Base-by-base conservation (phyloP, 1,140 invertebrate species). In the Melipona quadrifasciata region DNA sequence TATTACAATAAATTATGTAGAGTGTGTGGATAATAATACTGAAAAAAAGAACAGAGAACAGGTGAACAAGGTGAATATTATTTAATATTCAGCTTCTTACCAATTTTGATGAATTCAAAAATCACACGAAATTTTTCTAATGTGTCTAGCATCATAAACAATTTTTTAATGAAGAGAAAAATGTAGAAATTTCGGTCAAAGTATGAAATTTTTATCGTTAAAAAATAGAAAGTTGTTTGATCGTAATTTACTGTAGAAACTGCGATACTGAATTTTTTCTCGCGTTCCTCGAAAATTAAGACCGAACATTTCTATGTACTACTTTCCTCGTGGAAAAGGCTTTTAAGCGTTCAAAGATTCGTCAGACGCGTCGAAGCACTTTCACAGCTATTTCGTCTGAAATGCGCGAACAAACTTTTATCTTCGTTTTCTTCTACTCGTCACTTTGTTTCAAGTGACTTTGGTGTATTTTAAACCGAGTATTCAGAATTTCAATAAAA, bases 281-380 rank as follows among this genome's bases (percentile, higher is more conserved):
- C 17, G 21, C 2, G 10, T 34, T 10, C 10, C 17, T 34, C 5
- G 27, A 73, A 21, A 53, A 19, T 19, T 1, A 6, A 17, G 10
- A 51, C 6, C 17, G 8, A 27, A 12, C 10, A 1, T 53, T 31
- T 24, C 8, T 27, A 11, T 73, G 16, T 24, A 27, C 1, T 14
- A 39, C 19, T 34, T 6, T 11, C 19, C 27, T 73, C 31, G 5
- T 47, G 71, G n/a, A 31, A 11, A 17, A 73, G 17, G 68, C 51
- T 73, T 73, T 73, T 24, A 73, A 72, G n/a, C 31, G 57, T 73
- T 55, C 72, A 55, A 73, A 73, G 51, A 11, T 39, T 70, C 21
- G 34, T 14, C 34, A 21, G 3, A 68, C 19, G 8, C 27, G 67
- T 24, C 64, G 5, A 68, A 3, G 14, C 31, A 55, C 27, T 73